A percentile compares a stretch with the other conserved stretches of the same genome.
phyloP scores from a whole-genome alignment of 2,888 invertebrate genomes.

The Abrostola tripartita region DNA sequence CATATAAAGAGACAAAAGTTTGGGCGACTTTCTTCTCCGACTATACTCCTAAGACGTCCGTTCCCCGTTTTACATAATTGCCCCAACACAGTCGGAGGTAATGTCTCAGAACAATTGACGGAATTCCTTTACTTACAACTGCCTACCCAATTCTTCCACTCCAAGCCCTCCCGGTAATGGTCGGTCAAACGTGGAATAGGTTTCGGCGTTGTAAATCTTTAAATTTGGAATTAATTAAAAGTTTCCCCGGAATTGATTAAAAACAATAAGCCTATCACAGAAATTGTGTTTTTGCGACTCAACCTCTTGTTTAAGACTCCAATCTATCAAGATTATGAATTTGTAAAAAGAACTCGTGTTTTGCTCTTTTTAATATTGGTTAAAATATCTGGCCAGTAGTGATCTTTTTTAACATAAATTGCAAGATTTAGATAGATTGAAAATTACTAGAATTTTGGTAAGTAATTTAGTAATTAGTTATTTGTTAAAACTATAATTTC shows the following conservation, averaged over 20 bases:
- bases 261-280: slow-evolving; percentile 33
- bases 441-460: no score
- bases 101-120: slow-evolving; percentile 64
- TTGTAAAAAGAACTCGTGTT: neutral
- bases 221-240: slow-evolving; percentile 55
- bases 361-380: neutral
- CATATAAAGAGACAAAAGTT: no score
- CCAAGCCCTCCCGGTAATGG: slow-evolving; percentile 35
- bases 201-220: slow-evolving; percentile 45
- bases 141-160: slow-evolving; percentile 33
- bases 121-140: slow-evolving; percentile 52
- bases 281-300: slow-evolving; percentile 22
- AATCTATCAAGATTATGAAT: slow-evolving; percentile 7
- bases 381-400: neutral
- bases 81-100: slow-evolving; percentile 55
- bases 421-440: no score
- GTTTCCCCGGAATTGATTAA: slow-evolving; percentile 46
- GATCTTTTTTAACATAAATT: neutral
- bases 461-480: no score
- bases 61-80: slow-evolving; percentile 65
- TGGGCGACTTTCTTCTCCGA: neutral
- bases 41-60: slow-evolving; percentile 42
- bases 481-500: no score
- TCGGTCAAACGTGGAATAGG: slow-evolving; percentile 51
- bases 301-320: slow-evolving; percentile 4